phyloP scores from a whole-genome alignment of 2,113 vertebrate genomes.

The Microcebus griseorufus region DNA sequence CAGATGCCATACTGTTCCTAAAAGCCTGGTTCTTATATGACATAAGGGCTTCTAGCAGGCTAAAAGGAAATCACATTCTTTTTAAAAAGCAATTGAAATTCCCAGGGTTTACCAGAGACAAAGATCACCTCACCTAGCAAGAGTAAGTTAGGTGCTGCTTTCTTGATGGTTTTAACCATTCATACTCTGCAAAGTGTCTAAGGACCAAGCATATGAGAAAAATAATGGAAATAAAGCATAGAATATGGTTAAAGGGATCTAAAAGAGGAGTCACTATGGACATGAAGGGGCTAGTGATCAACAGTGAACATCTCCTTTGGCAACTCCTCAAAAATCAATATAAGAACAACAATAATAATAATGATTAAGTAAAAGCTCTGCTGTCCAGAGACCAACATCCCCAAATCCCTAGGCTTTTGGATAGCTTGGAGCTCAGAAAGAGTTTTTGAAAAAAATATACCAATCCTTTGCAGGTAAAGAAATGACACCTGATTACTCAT shows the following conservation, averaged over 20 bases:
- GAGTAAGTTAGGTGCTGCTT: background rate
- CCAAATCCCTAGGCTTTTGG: background rate
- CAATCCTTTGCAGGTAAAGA: background rate
- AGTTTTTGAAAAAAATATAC: background rate
- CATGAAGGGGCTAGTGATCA: background rate
- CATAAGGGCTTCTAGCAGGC: background rate
- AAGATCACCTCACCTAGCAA: background rate
- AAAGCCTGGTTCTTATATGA: background rate
- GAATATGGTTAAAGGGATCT: background rate
- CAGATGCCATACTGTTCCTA: background rate
- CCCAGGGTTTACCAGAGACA: background rate
- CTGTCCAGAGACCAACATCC: background rate
- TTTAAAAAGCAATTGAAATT: background rate
- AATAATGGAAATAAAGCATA: slow-evolving; percentile 9
- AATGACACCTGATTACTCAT: background rate
- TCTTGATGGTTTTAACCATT: background rate
- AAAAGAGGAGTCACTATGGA: background rate
- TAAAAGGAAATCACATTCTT: background rate
- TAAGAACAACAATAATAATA: background rate
- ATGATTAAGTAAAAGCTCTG: background rate
- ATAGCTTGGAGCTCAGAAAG: background rate
- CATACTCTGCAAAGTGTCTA: background rate
- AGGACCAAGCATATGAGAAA: background rate
- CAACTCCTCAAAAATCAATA: background rate
- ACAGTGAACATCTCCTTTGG: background rate